A percentile compares a stretch with the other conserved stretches of the same genome.
Conservation (phyloP, 2,888 invertebrate genomes). For the Sceliomorpha sp. region DNA sequence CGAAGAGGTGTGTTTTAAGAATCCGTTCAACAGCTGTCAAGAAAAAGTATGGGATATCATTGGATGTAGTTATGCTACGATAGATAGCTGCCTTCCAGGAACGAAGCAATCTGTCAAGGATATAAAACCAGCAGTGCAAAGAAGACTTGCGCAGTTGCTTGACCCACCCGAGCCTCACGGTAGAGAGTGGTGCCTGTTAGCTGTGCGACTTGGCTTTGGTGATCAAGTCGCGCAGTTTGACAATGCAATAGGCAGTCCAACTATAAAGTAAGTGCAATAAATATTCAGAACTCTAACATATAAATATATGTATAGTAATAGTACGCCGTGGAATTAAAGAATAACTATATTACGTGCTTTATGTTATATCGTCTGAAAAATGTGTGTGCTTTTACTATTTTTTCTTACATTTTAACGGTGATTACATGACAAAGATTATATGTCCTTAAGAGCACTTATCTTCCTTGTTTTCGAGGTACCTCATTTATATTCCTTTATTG, state of each 20-base stretch:
- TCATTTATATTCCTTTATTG: too few relatives aligned
- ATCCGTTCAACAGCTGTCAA: constrained; percentile 74
- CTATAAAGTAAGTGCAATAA: constrained; percentile 73
- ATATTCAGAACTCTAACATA: too few relatives aligned
- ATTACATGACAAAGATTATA: too few relatives aligned
- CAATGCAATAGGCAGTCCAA: constrained; percentile 75
- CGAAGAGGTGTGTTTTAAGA: constrained; percentile 73
- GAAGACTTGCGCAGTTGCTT: constrained; percentile 85
- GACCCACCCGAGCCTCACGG: constrained; percentile 88
- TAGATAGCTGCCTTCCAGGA: constrained; percentile 75
- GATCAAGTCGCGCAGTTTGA: constrained; percentile 80
- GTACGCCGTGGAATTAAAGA: too few relatives aligned
- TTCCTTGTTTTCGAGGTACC: too few relatives aligned
- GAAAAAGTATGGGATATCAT: constrained; percentile 77
- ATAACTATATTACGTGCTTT: too few relatives aligned
- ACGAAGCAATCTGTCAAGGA: constrained; percentile 81
- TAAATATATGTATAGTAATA: too few relatives aligned
- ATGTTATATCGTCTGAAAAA: too few relatives aligned
- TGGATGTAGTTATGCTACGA: constrained; percentile 70
- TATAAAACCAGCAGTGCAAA: constrained; percentile 83
- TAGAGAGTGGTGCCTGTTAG: constrained; percentile 89
- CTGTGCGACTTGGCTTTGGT: constrained; percentile 85
- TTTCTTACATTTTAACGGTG: too few relatives aligned
- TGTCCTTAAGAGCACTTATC: too few relatives aligned
- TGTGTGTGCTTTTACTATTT: too few relatives aligned